phyloP scores from a whole-genome alignment of 2,888 invertebrate genomes.

The Drosophila multiciliata region DNA sequence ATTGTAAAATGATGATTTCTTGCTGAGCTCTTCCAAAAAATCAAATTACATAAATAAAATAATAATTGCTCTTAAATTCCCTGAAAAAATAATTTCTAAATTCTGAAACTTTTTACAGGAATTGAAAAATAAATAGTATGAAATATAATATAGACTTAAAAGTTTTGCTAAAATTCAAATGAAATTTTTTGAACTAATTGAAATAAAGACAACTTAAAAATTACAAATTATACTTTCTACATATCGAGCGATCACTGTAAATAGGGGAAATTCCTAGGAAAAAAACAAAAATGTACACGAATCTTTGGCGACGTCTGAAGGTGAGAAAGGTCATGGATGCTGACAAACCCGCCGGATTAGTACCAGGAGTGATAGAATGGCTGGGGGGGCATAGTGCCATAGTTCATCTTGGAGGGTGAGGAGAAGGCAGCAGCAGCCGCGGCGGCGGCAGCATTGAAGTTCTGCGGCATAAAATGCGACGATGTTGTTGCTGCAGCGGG shows the following conservation, averaged over 20 bases:
- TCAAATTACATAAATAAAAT: conserved; percentile 3
- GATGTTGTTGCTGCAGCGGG: conserved; percentile 50
- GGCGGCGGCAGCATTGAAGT: conserved; percentile 78
- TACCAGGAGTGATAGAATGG: conserved; percentile 76
- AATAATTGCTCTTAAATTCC: background rate
- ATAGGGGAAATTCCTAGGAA: background rate
- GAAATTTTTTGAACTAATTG: background rate
- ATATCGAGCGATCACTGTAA: conserved; percentile 4
- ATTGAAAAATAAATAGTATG: background rate
- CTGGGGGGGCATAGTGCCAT: conserved; percentile 81
- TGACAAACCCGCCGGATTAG: conserved; percentile 18
- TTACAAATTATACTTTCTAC: background rate
- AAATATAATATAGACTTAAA: background rate
- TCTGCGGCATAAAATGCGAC: conserved; percentile 84
- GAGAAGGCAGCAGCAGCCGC: conserved; percentile 73
- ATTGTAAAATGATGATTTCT: background rate
- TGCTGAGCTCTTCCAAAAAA: background rate
- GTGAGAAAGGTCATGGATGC: conserved; percentile 1
- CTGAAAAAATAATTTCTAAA: background rate
- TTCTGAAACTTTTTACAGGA: background rate
- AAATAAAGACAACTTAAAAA: background rate
- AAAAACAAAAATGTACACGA: conserved; percentile 41
- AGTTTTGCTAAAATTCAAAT: background rate
- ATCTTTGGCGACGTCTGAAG: conserved; percentile 65
- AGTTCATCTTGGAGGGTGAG: conserved; percentile 82